Evolutionary conservation across 1,140 invertebrate species (phyloP), one percentile per base, ranked within the genome.

Genomic region (Sitophilus oryzae): DNA sequence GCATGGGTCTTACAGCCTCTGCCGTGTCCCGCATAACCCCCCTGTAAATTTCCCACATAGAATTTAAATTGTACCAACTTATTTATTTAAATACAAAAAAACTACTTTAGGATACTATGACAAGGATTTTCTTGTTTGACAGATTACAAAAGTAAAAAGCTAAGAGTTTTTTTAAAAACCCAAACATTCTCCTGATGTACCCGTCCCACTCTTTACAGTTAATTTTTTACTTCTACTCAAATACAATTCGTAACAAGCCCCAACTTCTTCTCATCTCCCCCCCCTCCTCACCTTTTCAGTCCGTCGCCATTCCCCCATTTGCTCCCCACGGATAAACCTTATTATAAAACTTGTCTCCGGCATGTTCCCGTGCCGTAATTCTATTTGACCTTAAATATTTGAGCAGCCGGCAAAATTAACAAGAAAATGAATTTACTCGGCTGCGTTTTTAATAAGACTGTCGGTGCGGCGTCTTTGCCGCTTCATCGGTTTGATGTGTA

Each of bases 371-470:
- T 40, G 34, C 35, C 42, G 19, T 52, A 52, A 52, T 52, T 52
- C 51, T 41, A 52, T 52, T 52, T 52, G 51, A 52, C 43, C 51
- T 52, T 52, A 52, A 52, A 52, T 52, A 52, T 52, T 52, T 52
- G 42, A 45, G 41, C 15, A 52, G 20, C 51, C 38, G 25, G 35
- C 38, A 30, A 52, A 52, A 52, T 52, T 52, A 52, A 52, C 43
- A 40, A 52, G 51, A 52, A 52, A 52, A 52, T 45, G 51, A 52
- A 52, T 22, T 52, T 52, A 43, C 38, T 52, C 41, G 25, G 38
- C 21, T 35, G 49, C 41, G 40, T 52, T 52, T 52, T 52, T 52
- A 52, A 52, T 52, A 52, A 43, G 38, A 41, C 38, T 42, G 22
- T 11, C 14, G 15, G 20, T 11, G 11, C 15, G 38, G 36, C 11